These are phyloP conservation scores for Paradoxurus hermaphroditus DNA, from an alignment of 2,113 vertebrate genomes.

Conservation along the genomic window DNA sequence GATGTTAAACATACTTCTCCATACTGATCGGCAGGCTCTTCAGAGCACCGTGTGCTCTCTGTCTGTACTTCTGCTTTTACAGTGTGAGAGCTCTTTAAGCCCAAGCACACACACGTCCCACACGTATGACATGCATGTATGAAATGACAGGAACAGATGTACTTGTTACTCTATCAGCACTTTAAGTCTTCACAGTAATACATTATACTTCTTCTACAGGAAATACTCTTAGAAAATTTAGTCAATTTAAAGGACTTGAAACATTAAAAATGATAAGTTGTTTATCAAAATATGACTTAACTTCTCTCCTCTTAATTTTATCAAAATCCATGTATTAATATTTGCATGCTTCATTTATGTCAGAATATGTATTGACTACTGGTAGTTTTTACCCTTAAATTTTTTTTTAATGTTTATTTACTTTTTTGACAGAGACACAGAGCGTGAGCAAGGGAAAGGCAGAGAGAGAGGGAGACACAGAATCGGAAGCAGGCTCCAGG, in stretches of 20 bases:
- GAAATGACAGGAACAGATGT: not conserved
- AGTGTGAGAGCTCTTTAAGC: not conserved
- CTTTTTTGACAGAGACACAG: no score
- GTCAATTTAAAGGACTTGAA: not conserved
- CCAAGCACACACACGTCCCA: not conserved
- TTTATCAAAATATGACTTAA: not conserved
- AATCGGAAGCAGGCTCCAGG: no score
- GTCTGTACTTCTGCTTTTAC: not conserved
- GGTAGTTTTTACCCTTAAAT: not conserved
- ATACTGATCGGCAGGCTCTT: not conserved
- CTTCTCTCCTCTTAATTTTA: not conserved
- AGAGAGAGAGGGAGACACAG: no score
- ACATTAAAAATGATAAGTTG: not conserved
- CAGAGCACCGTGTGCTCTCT: not conserved
- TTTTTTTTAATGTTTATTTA: no score
- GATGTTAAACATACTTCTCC: not conserved
- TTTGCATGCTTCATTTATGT: not conserved
- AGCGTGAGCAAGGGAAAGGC: no score
- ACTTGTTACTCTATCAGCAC: not conserved
- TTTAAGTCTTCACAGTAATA: not conserved
- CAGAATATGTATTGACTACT: not conserved
- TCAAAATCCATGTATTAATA: not conserved
- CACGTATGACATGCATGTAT: not conserved
- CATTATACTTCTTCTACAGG: not conserved
- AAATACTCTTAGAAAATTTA: not conserved